Conservation (phyloP, 2,797 vertebrate genomes). For the Ctenochaetus hawaiiensis region DNA sequence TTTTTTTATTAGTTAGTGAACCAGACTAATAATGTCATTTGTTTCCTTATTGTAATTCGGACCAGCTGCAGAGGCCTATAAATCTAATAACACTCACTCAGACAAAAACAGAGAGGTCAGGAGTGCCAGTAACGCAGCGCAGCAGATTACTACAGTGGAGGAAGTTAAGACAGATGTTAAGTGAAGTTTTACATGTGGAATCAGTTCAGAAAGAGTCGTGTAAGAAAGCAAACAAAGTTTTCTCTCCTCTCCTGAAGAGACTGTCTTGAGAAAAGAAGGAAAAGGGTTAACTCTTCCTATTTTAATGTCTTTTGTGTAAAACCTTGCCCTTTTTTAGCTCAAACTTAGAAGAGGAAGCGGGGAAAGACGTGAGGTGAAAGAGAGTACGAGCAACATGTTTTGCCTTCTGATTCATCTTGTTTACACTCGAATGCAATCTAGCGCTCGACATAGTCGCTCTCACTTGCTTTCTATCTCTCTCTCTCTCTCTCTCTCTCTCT, state of each 20-base stretch:
- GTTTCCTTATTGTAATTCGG: slow-evolving; percentile 22
- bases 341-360: not conserved
- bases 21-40: not conserved
- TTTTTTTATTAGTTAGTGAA: slow-evolving; percentile 1
- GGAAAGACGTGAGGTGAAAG: slow-evolving; percentile 1
- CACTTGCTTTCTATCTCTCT: slow-evolving; percentile 6
- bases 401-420: slow-evolving; percentile 40
- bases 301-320: slow-evolving; percentile 6
- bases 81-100: slow-evolving; percentile 18
- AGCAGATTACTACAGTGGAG: slow-evolving; percentile 33
- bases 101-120: slow-evolving; percentile 18
- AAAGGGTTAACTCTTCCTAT: not conserved
- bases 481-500: too few species aligned
- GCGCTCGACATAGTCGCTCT: slow-evolving; percentile 22
- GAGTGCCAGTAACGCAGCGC: not conserved
- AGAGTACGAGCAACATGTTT: slow-evolving; percentile 7
- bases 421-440: slow-evolving; percentile 29
- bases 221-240: not conserved
- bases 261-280: not conserved
- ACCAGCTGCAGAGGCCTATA: slow-evolving; percentile 12
- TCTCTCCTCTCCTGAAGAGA: not conserved
- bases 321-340: not conserved
- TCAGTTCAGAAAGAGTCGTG: slow-evolving; percentile 8
- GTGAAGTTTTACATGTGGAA: slow-evolving; percentile 29
- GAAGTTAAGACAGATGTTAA: slow-evolving; percentile 48